These are phyloP conservation scores for Aix galericulata DNA, from an alignment of 2,113 vertebrate species.

Conservation along the genomic window DNA sequence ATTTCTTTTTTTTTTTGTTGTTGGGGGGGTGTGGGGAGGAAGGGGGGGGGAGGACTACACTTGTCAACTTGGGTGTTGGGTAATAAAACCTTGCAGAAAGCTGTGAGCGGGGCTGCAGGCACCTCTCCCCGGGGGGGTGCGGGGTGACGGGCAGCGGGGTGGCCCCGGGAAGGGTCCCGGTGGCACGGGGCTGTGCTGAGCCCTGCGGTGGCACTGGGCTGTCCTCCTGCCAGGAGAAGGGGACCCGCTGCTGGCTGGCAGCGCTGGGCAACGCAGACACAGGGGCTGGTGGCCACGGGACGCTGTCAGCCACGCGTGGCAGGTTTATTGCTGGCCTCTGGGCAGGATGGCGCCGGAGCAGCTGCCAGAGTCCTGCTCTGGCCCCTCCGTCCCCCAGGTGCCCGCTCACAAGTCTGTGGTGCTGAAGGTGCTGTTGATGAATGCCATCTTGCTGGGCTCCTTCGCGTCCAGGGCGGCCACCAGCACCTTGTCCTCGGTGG, in stretches of 20 bases:
- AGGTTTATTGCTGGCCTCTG: constrained; percentile 40
- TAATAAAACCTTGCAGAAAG: constrained; percentile 74
- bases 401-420: constrained; percentile 84
- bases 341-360: neutral
- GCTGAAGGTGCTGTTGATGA: constrained; percentile 74
- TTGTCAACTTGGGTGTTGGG: constrained; percentile 67
- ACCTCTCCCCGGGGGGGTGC: neutral
- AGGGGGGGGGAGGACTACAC: neutral
- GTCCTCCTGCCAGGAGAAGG: neutral
- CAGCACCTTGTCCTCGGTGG: constrained; percentile 67
- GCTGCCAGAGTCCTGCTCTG: neutral
- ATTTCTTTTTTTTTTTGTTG: constrained; percentile 6
- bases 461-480: constrained; percentile 70
- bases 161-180: neutral
- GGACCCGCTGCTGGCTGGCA: neutral
- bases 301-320: accelerated
- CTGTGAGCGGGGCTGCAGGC: neutral
- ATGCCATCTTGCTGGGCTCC: neutral
- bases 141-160: neutral
- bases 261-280: neutral
- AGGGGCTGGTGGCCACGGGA: neutral
- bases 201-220: neutral
- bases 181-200: neutral
- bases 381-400: accelerated
- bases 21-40: neutral